A percentile compares a stretch with the other conserved stretches of the same genome.
Evolutionary conservation across 2,797 vertebrate genomes (phyloP).

Genomic region (Xenentodon cancila): DNA sequence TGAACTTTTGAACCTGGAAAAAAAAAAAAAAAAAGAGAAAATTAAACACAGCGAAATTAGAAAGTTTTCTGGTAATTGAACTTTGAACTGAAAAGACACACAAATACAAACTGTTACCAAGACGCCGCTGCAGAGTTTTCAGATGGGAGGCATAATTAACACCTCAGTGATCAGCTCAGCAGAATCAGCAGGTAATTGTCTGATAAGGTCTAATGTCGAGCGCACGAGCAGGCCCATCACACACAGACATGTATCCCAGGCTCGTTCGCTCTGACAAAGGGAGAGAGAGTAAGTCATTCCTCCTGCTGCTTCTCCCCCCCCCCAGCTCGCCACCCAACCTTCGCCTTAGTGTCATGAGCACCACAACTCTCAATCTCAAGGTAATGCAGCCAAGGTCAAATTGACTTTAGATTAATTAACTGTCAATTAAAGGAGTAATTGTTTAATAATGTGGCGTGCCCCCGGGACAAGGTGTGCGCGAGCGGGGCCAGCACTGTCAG

Average conservation of each 20-base stretch:
- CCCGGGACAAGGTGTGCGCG: constrained; percentile 72
- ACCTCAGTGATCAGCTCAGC: constrained; percentile 64
- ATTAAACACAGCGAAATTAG: too few species aligned
- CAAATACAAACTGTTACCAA: constrained; percentile 5
- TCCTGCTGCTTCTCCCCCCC: constrained; percentile 7
- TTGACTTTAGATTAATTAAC: constrained; percentile 87
- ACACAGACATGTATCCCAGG: constrained; percentile 8
- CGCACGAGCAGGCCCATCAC: constrained; percentile 12
- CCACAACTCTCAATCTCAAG: constrained; percentile 71
- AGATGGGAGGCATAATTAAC: constrained; percentile 62
- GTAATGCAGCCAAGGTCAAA: constrained; percentile 81
- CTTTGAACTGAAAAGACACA: constrained; percentile 8
- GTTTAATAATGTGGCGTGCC: constrained; percentile 78
- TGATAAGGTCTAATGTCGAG: constrained; percentile 52
- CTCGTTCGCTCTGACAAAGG: constrained; percentile 25
- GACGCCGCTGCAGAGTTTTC: constrained; percentile 27
- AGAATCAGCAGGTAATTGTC: constrained; percentile 56
- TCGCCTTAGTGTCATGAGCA: constrained; percentile 42
- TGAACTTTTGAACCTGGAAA: neutral
- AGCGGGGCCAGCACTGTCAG: constrained; percentile 71
- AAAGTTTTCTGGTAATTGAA: neutral
- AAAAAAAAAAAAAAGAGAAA: neutral
- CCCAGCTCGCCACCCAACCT: constrained; percentile 23
- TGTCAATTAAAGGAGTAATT: constrained; percentile 85
- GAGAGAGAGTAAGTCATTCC: constrained; percentile 43